A percentile compares a stretch with the other conserved stretches of the same genome.
These are phyloP conservation scores for Zaprionus nigranus DNA, from an alignment of 1,140 invertebrate genomes.

Conservation along the genomic window DNA sequence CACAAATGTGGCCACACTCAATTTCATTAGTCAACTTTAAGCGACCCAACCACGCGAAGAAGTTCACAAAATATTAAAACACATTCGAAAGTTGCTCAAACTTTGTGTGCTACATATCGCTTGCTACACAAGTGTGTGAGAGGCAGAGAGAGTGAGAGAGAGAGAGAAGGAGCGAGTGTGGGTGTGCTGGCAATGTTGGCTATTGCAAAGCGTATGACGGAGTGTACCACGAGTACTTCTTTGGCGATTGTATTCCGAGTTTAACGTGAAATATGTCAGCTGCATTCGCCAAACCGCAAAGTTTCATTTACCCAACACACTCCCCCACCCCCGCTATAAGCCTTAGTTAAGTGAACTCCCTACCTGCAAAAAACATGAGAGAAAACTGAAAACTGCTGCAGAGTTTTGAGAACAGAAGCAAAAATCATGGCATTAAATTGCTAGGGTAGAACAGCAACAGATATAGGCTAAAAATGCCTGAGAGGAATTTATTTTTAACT, in stretches of 20 bases:
- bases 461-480: too few species aligned
- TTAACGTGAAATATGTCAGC: slow-evolving; percentile 56
- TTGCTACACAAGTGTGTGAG: background rate
- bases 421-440: background rate
- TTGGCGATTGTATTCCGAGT: slow-evolving; percentile 32
- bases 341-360: background rate
- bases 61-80: slow-evolving; percentile 50
- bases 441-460: too few species aligned
- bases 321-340: background rate
- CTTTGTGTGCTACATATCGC: slow-evolving; percentile 13
- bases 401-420: background rate
- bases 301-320: slow-evolving; percentile 1
- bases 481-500: too few species aligned
- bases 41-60: slow-evolving; percentile 33
- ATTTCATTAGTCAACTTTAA: slow-evolving; percentile 70
- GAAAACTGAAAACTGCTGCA: background rate
- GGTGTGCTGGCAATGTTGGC: slow-evolving; percentile 22
- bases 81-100: slow-evolving; percentile 22
- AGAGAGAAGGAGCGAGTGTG: background rate
- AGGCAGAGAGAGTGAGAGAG: background rate
- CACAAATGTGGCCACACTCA: slow-evolving; percentile 34
- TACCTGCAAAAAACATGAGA: too few species aligned
- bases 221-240: slow-evolving; percentile 13
- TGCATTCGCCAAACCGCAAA: slow-evolving; percentile 35
- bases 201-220: slow-evolving; percentile 35